These are phyloP conservation scores for Podabrus alpinus DNA, from an alignment of 2,888 invertebrate species.

Conservation along the genomic window DNA sequence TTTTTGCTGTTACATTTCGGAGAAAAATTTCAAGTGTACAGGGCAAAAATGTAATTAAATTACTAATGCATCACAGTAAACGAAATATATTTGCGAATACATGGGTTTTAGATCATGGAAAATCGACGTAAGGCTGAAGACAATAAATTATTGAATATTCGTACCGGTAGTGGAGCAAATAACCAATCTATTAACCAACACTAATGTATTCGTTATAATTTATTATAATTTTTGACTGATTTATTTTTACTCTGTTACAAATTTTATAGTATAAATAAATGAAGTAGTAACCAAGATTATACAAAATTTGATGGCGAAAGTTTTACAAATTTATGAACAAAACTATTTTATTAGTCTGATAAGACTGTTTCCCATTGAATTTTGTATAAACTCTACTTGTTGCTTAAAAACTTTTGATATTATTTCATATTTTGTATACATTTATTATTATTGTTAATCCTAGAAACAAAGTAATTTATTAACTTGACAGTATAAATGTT, in stretches of 20 bases:
- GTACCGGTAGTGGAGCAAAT: not conserved
- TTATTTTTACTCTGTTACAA: conserved; percentile 10
- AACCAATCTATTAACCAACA: not conserved
- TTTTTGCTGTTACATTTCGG: not conserved
- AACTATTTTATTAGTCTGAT: not conserved
- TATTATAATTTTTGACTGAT: conserved; percentile 5
- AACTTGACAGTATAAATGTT: not conserved
- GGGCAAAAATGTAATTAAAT: not conserved
- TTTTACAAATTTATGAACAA: not conserved
- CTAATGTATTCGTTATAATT: not conserved
- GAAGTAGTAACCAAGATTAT: not conserved
- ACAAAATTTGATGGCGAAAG: not conserved
- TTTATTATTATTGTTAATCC: not conserved
- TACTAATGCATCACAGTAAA: not conserved
- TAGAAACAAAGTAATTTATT: not conserved
- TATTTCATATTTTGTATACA: not conserved
- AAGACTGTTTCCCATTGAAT: not conserved
- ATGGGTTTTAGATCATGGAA: not conserved
- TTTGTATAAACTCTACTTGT: not conserved
- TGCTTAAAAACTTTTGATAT: not conserved
- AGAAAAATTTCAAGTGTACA: not conserved
- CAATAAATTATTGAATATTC: not conserved
- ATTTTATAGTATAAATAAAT: not conserved
- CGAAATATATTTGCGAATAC: not conserved
- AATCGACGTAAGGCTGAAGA: not conserved